A percentile compares a stretch with the other conserved stretches of the same genome.
phyloP scores from a whole-genome alignment of 92 coral and sea anemone genomes.

The Muricea muricata region DNA sequence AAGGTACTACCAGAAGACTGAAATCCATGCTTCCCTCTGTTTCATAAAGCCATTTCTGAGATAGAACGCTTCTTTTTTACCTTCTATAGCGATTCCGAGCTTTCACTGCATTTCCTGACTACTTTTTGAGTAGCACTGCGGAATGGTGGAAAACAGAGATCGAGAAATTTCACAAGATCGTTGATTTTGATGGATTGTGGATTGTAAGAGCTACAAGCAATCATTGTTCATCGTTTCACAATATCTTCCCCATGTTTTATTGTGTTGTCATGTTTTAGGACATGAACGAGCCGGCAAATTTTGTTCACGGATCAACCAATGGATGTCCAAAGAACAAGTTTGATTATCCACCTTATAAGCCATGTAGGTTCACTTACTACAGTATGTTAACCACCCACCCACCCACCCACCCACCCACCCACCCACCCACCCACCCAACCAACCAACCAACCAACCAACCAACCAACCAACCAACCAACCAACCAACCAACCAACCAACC shows the following conservation, averaged over 20 bases:
- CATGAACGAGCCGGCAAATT: conserved; percentile 99
- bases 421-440: background rate
- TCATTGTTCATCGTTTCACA: too few species aligned
- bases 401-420: too few species aligned
- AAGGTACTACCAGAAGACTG: too few species aligned
- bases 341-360: conserved; percentile 95
- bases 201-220: too few species aligned
- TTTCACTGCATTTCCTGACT: conserved; percentile 86
- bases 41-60: too few species aligned
- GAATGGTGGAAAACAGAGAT: conserved; percentile 80
- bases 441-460: too few species aligned
- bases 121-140: conserved; percentile 67
- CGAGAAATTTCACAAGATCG: conserved; percentile 70
- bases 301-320: conserved; percentile 77
- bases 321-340: conserved; percentile 79
- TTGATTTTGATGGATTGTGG: conserved; percentile 93
- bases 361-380: conserved; percentile 76
- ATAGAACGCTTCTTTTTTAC: background rate
- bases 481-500: too few species aligned
- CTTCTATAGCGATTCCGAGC: conserved; percentile 78
- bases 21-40: too few species aligned
- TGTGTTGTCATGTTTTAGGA: conserved; percentile 61
- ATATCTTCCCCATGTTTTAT: too few species aligned
- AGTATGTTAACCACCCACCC: too few species aligned
- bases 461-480: too few species aligned